phyloP scores from a whole-genome alignment of 2,113 vertebrate genomes.

The Dipodomys stephensi region DNA sequence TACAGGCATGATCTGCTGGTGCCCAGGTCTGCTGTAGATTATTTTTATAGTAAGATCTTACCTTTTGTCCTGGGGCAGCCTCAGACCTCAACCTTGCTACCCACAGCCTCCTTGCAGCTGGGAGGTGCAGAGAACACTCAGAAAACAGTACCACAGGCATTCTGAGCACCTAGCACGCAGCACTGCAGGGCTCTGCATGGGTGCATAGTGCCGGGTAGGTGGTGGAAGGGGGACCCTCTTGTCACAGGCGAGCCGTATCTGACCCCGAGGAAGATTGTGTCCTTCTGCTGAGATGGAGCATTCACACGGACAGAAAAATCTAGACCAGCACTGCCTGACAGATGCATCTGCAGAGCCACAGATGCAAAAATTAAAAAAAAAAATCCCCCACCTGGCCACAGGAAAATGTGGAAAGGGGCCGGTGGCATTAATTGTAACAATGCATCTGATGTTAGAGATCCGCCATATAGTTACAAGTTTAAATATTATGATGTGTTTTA shows the following conservation, averaged over 20 bases:
- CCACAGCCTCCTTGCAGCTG: too few relatives aligned
- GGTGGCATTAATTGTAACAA: conserved; percentile 60
- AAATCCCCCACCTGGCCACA: background rate
- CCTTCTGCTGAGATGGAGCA: background rate
- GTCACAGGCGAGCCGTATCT: accelerated
- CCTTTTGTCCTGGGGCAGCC: background rate
- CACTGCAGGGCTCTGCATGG: background rate
- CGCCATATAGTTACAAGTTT: conserved; percentile 62
- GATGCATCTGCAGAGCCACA: background rate
- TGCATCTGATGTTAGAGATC: conserved; percentile 59
- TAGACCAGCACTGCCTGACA: accelerated
- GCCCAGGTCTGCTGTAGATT: too few relatives aligned
- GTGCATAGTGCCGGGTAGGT: too few relatives aligned
- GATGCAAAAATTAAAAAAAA: background rate
- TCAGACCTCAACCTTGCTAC: background rate
- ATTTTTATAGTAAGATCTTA: background rate
- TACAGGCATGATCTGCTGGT: too few relatives aligned
- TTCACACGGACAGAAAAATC: background rate
- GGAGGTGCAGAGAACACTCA: too few relatives aligned
- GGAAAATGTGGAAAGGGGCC: conserved; percentile 57
- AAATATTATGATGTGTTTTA: conserved; percentile 35
- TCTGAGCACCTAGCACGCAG: background rate
- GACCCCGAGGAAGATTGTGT: background rate
- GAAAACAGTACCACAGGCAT: background rate
- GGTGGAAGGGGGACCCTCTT: background rate